These are phyloP conservation scores for Sphaerodactylus townsendi DNA, from an alignment of 2,113 vertebrate genomes.

Conservation along the genomic window DNA sequence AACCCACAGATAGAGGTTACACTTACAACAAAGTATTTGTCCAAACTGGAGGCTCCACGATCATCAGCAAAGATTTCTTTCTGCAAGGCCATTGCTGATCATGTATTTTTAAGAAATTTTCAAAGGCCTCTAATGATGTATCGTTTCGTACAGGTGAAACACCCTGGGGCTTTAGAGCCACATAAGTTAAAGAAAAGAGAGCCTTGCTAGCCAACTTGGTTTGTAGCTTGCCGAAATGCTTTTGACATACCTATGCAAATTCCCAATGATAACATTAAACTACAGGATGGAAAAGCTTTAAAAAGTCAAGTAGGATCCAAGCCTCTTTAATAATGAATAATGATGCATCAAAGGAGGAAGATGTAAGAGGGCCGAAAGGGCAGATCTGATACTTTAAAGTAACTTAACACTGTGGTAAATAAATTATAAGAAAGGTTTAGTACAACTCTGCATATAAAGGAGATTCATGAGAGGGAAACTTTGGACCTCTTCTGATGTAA, in stretches of 20 bases:
- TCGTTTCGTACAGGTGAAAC: neutral
- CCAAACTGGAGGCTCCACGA: neutral
- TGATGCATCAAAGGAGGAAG: conserved; percentile 44
- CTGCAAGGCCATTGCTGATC: fast-evolving
- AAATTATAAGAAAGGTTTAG: conserved; percentile 58
- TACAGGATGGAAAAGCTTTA: neutral
- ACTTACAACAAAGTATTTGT: fast-evolving
- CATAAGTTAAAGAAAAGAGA: neutral
- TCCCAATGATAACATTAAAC: neutral
- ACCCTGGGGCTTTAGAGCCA: fast-evolving
- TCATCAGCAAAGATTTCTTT: fast-evolving
- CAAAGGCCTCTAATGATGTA: neutral
- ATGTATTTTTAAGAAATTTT: neutral
- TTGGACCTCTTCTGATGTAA: neutral
- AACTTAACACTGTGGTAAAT: conserved; percentile 57
- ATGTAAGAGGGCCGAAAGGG: conserved; percentile 38
- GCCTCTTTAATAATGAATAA: conserved; percentile 65
- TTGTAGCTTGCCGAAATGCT: neutral
- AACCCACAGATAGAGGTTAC: too few relatives aligned
- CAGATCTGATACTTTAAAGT: conserved; percentile 64
- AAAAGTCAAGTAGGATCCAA: conserved; percentile 29
- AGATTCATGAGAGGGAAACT: neutral
- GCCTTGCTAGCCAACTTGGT: neutral
- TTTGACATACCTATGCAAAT: neutral
- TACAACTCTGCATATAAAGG: conserved; percentile 41